Evolutionary conservation across 1,140 invertebrate genomes (phyloP), one percentile per base, ranked within the genome.

Genomic region (Andrena cerasifolii): DNA sequence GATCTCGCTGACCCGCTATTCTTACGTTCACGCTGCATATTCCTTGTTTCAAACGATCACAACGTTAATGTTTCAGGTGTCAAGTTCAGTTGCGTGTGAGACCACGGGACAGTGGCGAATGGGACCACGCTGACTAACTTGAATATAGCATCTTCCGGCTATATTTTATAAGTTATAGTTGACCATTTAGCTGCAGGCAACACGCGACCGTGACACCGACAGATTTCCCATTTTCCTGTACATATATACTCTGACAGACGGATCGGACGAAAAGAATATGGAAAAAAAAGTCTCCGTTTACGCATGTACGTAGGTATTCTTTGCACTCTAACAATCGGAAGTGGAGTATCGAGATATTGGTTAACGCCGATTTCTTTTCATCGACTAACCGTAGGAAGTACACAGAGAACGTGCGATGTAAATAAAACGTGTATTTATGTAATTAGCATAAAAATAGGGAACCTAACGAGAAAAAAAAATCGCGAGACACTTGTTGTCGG

Each of bases 41-140:
- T 10, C 26, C 14, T 28, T 16, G 4, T 26, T 18, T 28, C 45
- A 49, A 21, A 14, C 18, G 14, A 58, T 43, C 8, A 24, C n/a
- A 26, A 49, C 62, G 14, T 3, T 28, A 0, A 73, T 47, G 49
- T 92, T 92, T 82, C 88, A 93, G 94, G 94, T 90, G 94, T 96
- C 86, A 96, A 96, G 90, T 96, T 96, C 91, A 96, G 95, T 93
- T 96, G 96, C 91, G 96, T 96, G 80, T 96, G 94, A 87, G 89
- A 79, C 70, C 61, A 71, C 47, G 51, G 53, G 79, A 62, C 85
- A 63, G 72, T 63, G 79, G 81, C 80, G 81, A 88, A 86, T 80
- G 88, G 88, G 88, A 87, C 83, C 82, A 79, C 85, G 88, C 88
- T 86, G 88, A 90, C 89, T 88, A 90, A 91, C 88, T 91, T 89